Conservation (phyloP, 2,888 invertebrate species). For the Oxyscelio sp. region DNA sequence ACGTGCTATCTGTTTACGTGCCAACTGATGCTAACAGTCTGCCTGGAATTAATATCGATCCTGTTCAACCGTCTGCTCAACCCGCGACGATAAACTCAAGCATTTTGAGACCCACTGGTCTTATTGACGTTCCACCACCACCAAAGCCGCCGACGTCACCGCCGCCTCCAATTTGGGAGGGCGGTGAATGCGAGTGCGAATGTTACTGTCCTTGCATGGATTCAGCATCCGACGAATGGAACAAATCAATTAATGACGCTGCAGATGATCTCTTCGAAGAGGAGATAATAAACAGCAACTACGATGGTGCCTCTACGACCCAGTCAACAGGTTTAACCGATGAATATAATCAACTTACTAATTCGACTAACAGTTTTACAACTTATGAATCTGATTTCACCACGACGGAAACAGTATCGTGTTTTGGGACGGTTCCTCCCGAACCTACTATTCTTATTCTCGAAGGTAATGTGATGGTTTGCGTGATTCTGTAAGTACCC, state of each 20-base stretch:
- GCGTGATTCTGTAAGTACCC: slow-evolving; percentile 40
- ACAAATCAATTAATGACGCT: slow-evolving; percentile 78
- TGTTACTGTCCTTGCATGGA: slow-evolving; percentile 93
- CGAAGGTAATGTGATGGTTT: slow-evolving; percentile 94
- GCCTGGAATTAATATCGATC: slow-evolving; percentile 90
- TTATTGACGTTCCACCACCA: slow-evolving; percentile 84
- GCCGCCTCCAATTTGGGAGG: slow-evolving; percentile 89
- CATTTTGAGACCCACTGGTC: slow-evolving; percentile 37
- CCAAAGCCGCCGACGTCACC: slow-evolving; percentile 84
- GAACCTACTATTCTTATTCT: slow-evolving; percentile 94
- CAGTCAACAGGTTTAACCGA: slow-evolving; percentile 71
- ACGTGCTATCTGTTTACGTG: slow-evolving; percentile 94
- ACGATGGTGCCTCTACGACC: slow-evolving; percentile 20
- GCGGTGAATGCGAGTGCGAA: slow-evolving; percentile 93
- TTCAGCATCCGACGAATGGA: slow-evolving; percentile 85
- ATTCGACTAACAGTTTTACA: slow-evolving; percentile 73
- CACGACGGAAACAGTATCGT: slow-evolving; percentile 81
- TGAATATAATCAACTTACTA: slow-evolving; percentile 56
- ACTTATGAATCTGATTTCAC: slow-evolving; percentile 79
- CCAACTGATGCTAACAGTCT: slow-evolving; percentile 90
- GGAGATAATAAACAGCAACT: slow-evolving; percentile 1
- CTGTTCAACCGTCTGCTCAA: slow-evolving; percentile 85
- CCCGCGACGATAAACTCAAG: slow-evolving; percentile 34
- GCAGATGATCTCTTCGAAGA: slow-evolving; percentile 57
- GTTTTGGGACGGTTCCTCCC: slow-evolving; percentile 89